phyloP scores from a whole-genome alignment of 92 coral and sea anemone species.

The Epizoanthus ramosus region DNA sequence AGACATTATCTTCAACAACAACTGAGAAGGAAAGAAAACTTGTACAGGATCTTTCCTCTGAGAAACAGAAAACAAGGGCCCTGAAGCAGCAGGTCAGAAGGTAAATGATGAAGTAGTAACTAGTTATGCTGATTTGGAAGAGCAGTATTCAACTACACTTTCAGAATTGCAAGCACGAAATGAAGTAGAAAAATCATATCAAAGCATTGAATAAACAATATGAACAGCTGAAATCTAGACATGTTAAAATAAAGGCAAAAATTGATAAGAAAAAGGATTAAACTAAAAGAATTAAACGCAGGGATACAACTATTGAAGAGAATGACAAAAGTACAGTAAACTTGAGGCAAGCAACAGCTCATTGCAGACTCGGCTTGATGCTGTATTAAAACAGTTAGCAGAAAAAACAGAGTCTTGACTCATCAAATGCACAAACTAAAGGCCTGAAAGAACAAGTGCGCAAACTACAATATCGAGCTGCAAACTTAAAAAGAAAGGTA shows the following conservation, averaged over 20 bases:
- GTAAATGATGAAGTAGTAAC: conserved; percentile 24
- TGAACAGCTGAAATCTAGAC: background rate
- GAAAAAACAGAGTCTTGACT: background rate
- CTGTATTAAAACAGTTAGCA: background rate
- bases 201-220: background rate
- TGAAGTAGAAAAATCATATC: background rate
- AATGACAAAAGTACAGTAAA: background rate
- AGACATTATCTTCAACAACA: conserved; percentile 29
- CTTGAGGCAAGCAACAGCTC: too few species aligned
- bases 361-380: conserved; percentile 4
- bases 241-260: background rate
- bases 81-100: conserved; percentile 18
- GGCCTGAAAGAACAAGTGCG: background rate
- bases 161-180: conserved; percentile 2
- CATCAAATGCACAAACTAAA: background rate
- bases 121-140: background rate
- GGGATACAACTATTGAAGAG: background rate
- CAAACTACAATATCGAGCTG: background rate
- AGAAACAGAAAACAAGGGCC: conserved; percentile 14
- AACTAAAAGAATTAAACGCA: background rate
- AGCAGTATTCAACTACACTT: background rate
- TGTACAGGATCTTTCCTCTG: conserved; percentile 31
- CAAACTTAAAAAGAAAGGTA: background rate
- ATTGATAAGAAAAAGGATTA: background rate
- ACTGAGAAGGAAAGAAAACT: conserved; percentile 30